Base-by-base conservation (phyloP, 1,140 invertebrate genomes). In the Diabrotica undecimpunctata region DNA sequence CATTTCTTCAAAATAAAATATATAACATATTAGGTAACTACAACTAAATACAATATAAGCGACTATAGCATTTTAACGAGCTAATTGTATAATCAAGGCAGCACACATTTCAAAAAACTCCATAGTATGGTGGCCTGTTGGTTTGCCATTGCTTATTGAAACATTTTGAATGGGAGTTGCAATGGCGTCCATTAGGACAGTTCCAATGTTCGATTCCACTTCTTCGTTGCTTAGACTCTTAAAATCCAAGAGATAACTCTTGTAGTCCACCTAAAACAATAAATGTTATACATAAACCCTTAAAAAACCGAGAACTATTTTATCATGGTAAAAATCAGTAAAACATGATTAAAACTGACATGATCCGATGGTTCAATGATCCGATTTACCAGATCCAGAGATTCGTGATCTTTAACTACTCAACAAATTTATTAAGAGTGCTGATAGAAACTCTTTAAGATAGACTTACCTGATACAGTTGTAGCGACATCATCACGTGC, bases 91-190 rank as follows among this genome's bases (percentile, higher is more conserved):
- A 72, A 99, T 99, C 11, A 99, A 84, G 36, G 94, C 93, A 25
- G 97, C 96, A 81, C 97, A 99, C 95, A 99, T 98, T 83, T 99
- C 97, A 80, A 99, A 99, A 82, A 99, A 99, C 83, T 99, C 97
- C 93, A 99, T 97, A 5, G 96, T 98, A 79, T 98, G 95, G 76
- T 99, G 96, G 35, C 89, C 86, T 9, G 77, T 77, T 64, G 80
- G 76, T 64, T 78, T 83, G 7, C 70, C 70, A 51, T 68, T 62
- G 66, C 74, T 53, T 72, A 73, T 78, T 74, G 65, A 8, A 61
- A 81, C 78, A 73, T 81, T 82, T 74, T 74, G 70, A 25, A 76
- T 71, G 52, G 78, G 74, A 3, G 77, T 79, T 2, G 79, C 70
- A 6, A 79, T 62, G 1, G 77, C 75, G 54, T 73, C 74, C 35